Evolutionary conservation across 2,797 vertebrate species (phyloP).

Genomic region (Phrynocephalus forsythii): DNA sequence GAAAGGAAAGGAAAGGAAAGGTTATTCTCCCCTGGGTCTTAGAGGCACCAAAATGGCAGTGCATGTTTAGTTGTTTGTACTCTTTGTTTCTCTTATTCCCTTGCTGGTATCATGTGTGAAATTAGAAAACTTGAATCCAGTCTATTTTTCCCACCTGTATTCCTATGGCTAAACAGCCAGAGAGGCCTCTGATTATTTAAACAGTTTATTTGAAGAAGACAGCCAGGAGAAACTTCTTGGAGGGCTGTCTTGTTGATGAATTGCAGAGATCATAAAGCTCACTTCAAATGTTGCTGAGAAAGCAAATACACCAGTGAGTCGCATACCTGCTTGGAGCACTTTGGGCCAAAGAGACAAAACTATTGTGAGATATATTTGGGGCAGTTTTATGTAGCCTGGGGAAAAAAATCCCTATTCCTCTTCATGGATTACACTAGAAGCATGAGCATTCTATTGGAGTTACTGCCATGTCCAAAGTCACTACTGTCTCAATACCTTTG

Average conservation of each 20-base stretch:
- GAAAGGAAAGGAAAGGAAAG: no score
- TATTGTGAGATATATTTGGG: neutral
- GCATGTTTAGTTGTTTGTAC: neutral
- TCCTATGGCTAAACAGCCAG: neutral
- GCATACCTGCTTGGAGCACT: constrained; percentile 1
- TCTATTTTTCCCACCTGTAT: no score
- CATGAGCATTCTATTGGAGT: neutral
- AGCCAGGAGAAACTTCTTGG: neutral
- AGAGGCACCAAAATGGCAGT: no score
- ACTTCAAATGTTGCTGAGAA: neutral
- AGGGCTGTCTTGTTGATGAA: neutral
- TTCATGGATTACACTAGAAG: neutral
- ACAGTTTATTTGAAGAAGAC: neutral
- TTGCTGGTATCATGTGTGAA: no score
- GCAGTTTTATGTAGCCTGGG: neutral
- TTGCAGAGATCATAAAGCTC: neutral
- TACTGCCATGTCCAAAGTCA: neutral
- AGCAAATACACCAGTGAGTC: neutral
- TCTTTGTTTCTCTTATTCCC: neutral
- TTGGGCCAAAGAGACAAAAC: neutral
- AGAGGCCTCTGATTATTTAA: neutral
- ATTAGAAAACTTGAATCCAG: neutral
- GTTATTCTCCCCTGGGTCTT: no score
- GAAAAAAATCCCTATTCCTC: neutral
- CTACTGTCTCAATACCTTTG: neutral